These are phyloP conservation scores for Poeciliopsis presidionis DNA, from an alignment of 2,797 vertebrate species.

Conservation along the genomic window DNA sequence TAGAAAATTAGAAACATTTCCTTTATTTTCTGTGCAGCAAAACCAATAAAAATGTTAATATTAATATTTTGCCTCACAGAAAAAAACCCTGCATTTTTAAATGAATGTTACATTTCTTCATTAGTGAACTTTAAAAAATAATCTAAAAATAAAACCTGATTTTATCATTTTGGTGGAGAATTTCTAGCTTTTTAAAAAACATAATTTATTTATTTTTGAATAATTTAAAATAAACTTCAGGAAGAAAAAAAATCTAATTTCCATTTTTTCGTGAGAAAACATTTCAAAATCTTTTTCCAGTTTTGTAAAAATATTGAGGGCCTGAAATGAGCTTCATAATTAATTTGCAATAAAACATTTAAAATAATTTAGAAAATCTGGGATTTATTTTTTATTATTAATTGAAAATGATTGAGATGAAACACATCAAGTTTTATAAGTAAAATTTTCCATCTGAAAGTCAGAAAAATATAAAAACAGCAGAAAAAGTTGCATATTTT, in stretches of 20 bases:
- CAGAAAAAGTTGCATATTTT: slow-evolving; percentile 15
- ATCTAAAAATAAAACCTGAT: neutral
- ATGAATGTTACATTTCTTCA: neutral
- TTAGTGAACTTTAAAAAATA: neutral
- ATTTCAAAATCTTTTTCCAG: neutral
- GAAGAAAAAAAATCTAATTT: neutral
- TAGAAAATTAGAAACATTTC: neutral
- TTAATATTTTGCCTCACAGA: neutral
- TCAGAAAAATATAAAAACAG: slow-evolving; percentile 10
- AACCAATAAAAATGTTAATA: neutral
- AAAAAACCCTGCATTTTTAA: neutral
- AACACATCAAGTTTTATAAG: neutral
- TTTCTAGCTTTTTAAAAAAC: neutral
- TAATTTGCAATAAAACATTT: neutral
- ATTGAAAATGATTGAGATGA: neutral
- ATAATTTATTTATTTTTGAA: neutral
- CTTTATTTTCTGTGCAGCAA: neutral
- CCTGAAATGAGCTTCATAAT: neutral
- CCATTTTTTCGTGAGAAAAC: neutral
- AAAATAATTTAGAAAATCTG: neutral
- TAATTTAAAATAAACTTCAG: neutral
- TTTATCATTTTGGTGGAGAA: neutral
- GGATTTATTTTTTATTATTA: neutral
- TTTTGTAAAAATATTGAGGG: neutral
- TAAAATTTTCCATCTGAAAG: neutral